Evolutionary conservation across 2,888 invertebrate genomes (phyloP).

Genomic region (Dendrolimus houi): DNA sequence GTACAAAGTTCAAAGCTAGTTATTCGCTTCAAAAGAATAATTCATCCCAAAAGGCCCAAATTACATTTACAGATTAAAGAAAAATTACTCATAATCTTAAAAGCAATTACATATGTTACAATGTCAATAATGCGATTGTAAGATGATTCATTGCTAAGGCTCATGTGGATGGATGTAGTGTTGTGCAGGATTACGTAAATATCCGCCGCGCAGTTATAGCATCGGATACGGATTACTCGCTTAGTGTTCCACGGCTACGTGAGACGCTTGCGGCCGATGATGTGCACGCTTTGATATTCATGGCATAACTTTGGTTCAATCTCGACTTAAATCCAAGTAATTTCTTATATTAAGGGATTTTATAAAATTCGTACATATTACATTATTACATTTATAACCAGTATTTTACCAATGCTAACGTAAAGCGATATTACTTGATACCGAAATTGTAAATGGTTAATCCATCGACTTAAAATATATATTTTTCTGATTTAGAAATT

Average conservation of each 20-base stretch:
- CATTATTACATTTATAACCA: too few relatives aligned
- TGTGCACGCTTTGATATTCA: not conserved
- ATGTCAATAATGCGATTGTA: too few relatives aligned
- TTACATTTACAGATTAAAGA: too few relatives aligned
- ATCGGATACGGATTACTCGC: not conserved
- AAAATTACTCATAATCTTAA: too few relatives aligned
- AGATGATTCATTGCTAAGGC: not conserved
- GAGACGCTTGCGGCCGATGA: not conserved
- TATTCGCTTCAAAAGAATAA: too few relatives aligned
- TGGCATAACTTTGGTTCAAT: not conserved
- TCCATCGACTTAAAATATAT: too few relatives aligned
- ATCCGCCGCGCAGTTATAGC: not conserved
- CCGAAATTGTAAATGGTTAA: too few relatives aligned
- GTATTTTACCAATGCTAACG: too few relatives aligned
- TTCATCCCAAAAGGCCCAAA: too few relatives aligned
- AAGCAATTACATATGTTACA: too few relatives aligned
- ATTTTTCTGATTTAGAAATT: too few relatives aligned
- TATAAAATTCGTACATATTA: not conserved
- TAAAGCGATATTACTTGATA: too few relatives aligned
- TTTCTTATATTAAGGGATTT: not conserved
- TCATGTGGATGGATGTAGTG: not conserved
- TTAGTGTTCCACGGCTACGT: not conserved
- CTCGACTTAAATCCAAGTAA: not conserved
- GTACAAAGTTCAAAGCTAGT: not conserved
- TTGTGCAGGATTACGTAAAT: not conserved